These are phyloP conservation scores for Esperia sulphurella DNA, from an alignment of 2,888 invertebrate genomes.

Conservation along the genomic window DNA sequence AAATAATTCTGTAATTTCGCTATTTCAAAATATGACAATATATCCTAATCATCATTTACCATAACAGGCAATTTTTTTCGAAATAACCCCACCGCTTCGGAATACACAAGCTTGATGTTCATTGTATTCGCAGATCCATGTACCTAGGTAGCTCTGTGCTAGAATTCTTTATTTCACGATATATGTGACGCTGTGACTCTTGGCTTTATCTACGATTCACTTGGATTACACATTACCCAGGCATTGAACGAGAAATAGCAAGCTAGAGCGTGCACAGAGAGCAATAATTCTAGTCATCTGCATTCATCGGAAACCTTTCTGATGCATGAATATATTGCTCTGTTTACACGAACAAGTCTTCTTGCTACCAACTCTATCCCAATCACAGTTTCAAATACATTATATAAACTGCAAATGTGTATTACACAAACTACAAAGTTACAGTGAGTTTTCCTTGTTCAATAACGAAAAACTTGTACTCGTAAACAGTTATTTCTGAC, in stretches of 20 bases:
- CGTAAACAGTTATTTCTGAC: too few species aligned
- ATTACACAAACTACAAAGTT: too few species aligned
- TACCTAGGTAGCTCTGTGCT: too few species aligned
- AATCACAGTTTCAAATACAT: not conserved
- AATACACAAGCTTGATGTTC: too few species aligned
- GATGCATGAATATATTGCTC: not conserved
- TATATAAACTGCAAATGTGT: too few species aligned
- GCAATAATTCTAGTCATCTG: conserved; percentile 20
- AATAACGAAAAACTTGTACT: too few species aligned
- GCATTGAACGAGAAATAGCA: not conserved
- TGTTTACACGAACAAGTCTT: not conserved
- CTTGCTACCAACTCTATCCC: not conserved
- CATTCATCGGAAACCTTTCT: conserved; percentile 20
- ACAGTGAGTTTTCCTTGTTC: too few species aligned
- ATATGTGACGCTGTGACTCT: not conserved
- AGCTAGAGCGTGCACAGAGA: conserved; percentile 17
- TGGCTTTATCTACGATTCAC: not conserved
- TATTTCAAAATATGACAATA: too few species aligned
- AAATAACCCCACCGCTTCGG: not conserved
- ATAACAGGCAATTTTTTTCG: not conserved
- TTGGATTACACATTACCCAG: not conserved
- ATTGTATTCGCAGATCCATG: not conserved
- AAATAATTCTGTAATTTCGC: too few species aligned
- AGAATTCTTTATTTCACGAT: too few species aligned
- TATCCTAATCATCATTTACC: not conserved